These are phyloP conservation scores for Dynastes maya DNA, from an alignment of 2,888 invertebrate species.

Conservation along the genomic window DNA sequence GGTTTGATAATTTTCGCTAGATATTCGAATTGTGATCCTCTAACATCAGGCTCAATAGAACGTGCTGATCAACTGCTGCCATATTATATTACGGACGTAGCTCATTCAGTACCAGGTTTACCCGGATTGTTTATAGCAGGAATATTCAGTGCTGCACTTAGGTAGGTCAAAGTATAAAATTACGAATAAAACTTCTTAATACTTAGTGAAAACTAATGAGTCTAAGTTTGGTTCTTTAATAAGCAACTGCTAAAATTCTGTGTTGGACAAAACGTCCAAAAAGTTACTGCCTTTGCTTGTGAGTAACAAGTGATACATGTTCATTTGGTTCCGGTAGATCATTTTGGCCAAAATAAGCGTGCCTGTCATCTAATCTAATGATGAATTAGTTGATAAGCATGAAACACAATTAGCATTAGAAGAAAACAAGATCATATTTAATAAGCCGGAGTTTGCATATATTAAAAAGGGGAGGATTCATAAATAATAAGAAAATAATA, in stretches of 20 bases:
- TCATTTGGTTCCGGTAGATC: background rate
- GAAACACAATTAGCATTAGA: too few relatives aligned
- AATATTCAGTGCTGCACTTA: slow-evolving; percentile 82
- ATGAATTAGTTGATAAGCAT: too few relatives aligned
- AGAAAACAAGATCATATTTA: too few relatives aligned
- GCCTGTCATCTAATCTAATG: too few relatives aligned
- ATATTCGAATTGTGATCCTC: slow-evolving; percentile 79
- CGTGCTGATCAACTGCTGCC: slow-evolving; percentile 77
- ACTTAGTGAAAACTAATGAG: too few relatives aligned
- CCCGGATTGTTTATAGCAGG: slow-evolving; percentile 84
- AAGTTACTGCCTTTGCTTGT: background rate
- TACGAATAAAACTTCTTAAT: too few relatives aligned
- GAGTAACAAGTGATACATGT: background rate
- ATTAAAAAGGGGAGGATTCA: too few relatives aligned
- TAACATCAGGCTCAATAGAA: slow-evolving; percentile 73
- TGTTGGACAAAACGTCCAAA: background rate
- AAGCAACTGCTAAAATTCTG: too few relatives aligned
- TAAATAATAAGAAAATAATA: too few relatives aligned
- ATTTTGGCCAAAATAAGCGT: background rate
- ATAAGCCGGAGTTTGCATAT: too few relatives aligned
- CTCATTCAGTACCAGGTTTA: slow-evolving; percentile 78
- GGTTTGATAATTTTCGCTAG: slow-evolving; percentile 78
- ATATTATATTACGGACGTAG: slow-evolving; percentile 81
- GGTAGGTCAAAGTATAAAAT: slow-evolving; percentile 64
- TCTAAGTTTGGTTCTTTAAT: too few relatives aligned